A percentile compares a stretch with the other conserved stretches of the same genome.
Evolutionary conservation across 2,113 vertebrate genomes (phyloP).

Genomic region (Eubucco bourcierii): DNA sequence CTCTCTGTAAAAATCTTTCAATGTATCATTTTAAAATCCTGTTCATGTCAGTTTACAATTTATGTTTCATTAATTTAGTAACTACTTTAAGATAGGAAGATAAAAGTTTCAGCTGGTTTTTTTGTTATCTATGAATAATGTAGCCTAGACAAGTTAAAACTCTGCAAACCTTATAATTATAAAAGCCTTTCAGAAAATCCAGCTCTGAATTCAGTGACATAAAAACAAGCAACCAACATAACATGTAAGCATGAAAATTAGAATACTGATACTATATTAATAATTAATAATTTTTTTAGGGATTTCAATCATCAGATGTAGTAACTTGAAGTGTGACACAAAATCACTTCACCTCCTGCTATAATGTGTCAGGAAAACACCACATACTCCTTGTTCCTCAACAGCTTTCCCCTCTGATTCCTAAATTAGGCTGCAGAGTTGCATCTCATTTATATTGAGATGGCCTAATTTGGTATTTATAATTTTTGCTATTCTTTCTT

Average conservation of each 20-base stretch:
- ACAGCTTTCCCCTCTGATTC: conserved; percentile 59
- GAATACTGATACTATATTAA: neutral
- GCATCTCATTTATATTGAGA: neutral
- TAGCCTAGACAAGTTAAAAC: conserved; percentile 38
- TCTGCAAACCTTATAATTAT: conserved; percentile 68
- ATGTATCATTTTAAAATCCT: neutral
- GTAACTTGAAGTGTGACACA: conserved; percentile 33
- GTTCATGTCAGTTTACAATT: neutral
- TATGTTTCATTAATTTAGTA: neutral
- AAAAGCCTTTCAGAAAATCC: conserved; percentile 76
- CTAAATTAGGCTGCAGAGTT: conserved; percentile 43
- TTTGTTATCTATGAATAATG: neutral
- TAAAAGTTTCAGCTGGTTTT: neutral
- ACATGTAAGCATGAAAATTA: conserved; percentile 34
- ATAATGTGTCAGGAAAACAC: conserved; percentile 26
- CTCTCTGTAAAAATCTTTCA: neutral
- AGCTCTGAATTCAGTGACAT: conserved; percentile 72
- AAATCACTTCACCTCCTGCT: conserved; percentile 46
- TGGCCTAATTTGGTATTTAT: neutral
- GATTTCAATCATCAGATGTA: neutral
- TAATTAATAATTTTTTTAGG: neutral
- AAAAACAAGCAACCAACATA: conserved; percentile 66
- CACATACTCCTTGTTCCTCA: conserved; percentile 23
- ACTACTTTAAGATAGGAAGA: neutral
- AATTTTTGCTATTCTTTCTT: neutral